Evolutionary conservation across 2,113 vertebrate genomes (phyloP).

Genomic region (Anolis sagrei): DNA sequence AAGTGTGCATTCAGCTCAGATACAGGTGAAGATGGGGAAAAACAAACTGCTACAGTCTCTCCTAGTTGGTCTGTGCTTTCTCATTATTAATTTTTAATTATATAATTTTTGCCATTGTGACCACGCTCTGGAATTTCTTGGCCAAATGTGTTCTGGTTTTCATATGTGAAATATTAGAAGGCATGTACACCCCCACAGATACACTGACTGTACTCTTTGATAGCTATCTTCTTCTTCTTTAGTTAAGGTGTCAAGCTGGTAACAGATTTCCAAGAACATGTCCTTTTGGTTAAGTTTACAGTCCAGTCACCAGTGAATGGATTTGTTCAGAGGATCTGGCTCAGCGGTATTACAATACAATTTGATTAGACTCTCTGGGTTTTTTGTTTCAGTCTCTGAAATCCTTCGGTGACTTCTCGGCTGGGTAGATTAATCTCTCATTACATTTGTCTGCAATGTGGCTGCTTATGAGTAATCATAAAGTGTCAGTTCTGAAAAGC

Average conservation of each 20-base stretch:
- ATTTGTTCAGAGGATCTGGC: constrained; percentile 42
- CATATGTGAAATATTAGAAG: too few relatives aligned
- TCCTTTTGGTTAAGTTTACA: constrained; percentile 45
- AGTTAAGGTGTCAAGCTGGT: neutral
- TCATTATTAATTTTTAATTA: too few relatives aligned
- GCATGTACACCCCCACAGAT: too few relatives aligned
- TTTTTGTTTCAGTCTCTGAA: constrained; percentile 31
- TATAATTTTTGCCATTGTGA: too few relatives aligned
- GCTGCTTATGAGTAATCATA: constrained; percentile 71
- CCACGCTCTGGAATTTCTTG: too few relatives aligned
- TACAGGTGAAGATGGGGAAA: too few relatives aligned
- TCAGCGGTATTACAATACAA: constrained; percentile 20
- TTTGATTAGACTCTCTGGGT: constrained; percentile 8
- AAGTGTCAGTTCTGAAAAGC: constrained; percentile 73
- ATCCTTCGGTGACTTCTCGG: constrained; percentile 29
- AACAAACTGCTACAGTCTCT: too few relatives aligned
- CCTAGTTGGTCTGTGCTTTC: too few relatives aligned
- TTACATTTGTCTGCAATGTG: constrained; percentile 57
- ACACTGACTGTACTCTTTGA: neutral
- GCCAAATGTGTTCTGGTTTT: too few relatives aligned
- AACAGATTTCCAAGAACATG: neutral
- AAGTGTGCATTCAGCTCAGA: too few relatives aligned
- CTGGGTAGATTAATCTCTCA: constrained; percentile 66
- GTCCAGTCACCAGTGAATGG: constrained; percentile 36
- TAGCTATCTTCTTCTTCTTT: neutral